Evolutionary conservation across 2,888 invertebrate genomes (phyloP), one percentile per base, ranked within the genome.

Genomic region (Phragmatobia fuliginosa): DNA sequence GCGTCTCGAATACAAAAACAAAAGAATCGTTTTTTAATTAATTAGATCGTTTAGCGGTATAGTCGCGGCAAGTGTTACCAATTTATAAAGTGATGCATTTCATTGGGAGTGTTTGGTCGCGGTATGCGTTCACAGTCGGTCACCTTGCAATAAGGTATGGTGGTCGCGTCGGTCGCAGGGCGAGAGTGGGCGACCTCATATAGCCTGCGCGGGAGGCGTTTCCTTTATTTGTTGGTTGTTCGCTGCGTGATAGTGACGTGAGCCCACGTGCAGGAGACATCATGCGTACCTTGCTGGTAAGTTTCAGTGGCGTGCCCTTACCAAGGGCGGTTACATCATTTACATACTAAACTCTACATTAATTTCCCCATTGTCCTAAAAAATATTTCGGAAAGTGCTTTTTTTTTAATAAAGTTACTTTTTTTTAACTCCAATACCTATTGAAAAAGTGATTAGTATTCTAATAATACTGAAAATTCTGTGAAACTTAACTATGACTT

Each of bases 141-240:
- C 88, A 93, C 93, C 92, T 94, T 93, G 94, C 92, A 91, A 91
- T 94, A 90, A 89, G 83, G 93, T 93, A 94, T 94, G 93, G 93
- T 90, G 88, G 92, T 90, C 93, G 93, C 90, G 92, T 92, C 89
- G 84, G 88, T 87, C 84, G 85, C 92, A 90, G 91, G 92, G 92
- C 92, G 92, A 93, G 94, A 94, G 94, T 92, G 94, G 94, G 94
- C 94, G 93, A 91, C 92, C 93, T 94, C 94, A 90, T 93, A 95
- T 91, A 95, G 93, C 91, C 85, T 82, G 94, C 89, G 94, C 92
- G 88, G 91, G 92, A 90, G 91, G 87, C 83, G 87, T 87, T 90
- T 92, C 93, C 93, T 94, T 94, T 95, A 95, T 95, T 95, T 95
- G 94, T 92, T 91, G 86, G 88, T 94, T 84, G 94, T 92, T 85